Percentiles rank a stretch among this genome's conserved stretches.
phyloP scores from a whole-genome alignment of 2,113 vertebrate species.

The Geothlypis trichas region DNA sequence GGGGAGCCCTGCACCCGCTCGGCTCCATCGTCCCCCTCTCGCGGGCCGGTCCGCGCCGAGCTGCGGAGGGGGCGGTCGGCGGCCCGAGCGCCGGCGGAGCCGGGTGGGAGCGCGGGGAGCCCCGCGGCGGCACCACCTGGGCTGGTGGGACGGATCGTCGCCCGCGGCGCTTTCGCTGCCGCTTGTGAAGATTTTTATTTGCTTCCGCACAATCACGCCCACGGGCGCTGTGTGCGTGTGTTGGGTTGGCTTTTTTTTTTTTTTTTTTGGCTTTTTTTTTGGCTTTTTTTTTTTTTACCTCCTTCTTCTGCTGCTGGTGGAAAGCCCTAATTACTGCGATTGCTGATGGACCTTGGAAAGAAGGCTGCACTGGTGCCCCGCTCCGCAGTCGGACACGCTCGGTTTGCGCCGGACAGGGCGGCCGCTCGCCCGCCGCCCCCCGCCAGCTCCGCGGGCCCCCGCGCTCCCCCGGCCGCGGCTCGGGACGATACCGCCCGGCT shows the following conservation, averaged over 20 bases:
- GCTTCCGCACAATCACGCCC: slow-evolving; percentile 80
- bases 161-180: slow-evolving; percentile 44
- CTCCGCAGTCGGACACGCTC: slow-evolving; percentile 66
- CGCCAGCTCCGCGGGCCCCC: neutral
- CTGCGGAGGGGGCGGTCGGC: neutral
- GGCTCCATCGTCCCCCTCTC: neutral
- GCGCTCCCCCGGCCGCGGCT: slow-evolving; percentile 6
- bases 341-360: slow-evolving; percentile 81
- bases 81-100: neutral
- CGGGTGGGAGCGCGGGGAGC: slow-evolving; percentile 9
- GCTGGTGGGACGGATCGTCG: slow-evolving; percentile 15
- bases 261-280: neutral
- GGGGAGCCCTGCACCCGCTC: neutral
- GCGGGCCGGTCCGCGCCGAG: neutral
- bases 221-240: slow-evolving; percentile 64
- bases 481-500: slow-evolving; percentile 15
- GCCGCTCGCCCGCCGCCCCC: neutral
- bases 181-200: slow-evolving; percentile 80
- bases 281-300: neutral
- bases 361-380: slow-evolving; percentile 58
- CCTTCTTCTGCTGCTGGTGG: slow-evolving; percentile 65
- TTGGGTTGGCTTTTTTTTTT: slow-evolving; percentile 38
- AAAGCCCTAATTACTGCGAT: slow-evolving; percentile 76
- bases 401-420: slow-evolving; percentile 14
- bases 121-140: slow-evolving; percentile 30